These are phyloP conservation scores for Bicyclus anynana DNA, from an alignment of 1,140 invertebrate genomes.

Conservation along the genomic window DNA sequence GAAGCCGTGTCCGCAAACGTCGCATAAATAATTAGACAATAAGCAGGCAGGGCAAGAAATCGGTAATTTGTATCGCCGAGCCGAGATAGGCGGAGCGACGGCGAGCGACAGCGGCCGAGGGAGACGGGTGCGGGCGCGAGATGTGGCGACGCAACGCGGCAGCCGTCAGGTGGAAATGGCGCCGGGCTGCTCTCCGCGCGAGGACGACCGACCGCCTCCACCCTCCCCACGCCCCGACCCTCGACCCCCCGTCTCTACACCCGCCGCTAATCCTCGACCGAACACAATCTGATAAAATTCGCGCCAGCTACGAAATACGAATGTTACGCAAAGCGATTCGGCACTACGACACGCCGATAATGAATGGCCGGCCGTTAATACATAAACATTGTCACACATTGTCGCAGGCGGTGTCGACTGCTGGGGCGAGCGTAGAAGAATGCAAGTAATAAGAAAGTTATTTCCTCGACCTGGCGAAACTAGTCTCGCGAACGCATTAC, in stretches of 20 bases:
- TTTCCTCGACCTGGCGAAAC: constrained; percentile 74
- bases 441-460: constrained; percentile 74
- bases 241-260: constrained; percentile 37
- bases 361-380: constrained; percentile 66
- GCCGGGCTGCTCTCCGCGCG: constrained; percentile 70
- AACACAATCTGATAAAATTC: constrained; percentile 76
- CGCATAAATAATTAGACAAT: constrained; percentile 74
- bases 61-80: constrained; percentile 62
- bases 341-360: constrained; percentile 67
- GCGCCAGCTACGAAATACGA: constrained; percentile 73
- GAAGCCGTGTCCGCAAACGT: constrained; percentile 59
- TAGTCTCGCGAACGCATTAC: constrained; percentile 74
- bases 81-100: constrained; percentile 58
- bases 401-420: constrained; percentile 51
- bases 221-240: constrained; percentile 40
- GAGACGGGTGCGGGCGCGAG: constrained; percentile 63
- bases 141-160: constrained; percentile 74
- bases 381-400: constrained; percentile 57
- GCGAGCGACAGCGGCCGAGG: constrained; percentile 28
- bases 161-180: constrained; percentile 76
- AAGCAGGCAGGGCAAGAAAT: constrained; percentile 70
- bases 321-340: constrained; percentile 72
- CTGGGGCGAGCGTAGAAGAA: constrained; percentile 55
- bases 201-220: constrained; percentile 77
- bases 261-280: constrained; percentile 69